Evolutionary conservation across 2,888 invertebrate genomes (phyloP).

Genomic region (Cryptus armator): DNA sequence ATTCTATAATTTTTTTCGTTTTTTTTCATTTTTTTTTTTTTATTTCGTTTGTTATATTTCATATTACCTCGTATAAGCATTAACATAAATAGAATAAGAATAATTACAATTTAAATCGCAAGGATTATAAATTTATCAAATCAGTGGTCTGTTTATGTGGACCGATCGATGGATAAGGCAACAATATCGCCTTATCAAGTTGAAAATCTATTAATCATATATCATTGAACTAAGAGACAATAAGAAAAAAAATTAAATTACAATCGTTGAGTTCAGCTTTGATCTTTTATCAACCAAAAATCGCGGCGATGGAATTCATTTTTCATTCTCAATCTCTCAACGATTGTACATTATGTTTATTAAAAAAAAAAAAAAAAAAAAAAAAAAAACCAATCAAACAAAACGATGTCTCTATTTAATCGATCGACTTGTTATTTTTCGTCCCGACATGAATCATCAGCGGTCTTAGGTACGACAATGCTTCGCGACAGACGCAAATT

Average conservation of each 20-base stretch:
- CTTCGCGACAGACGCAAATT: slow-evolving; percentile 24
- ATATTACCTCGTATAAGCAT: slow-evolving; percentile 64
- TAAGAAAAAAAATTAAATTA: slow-evolving; percentile 29
- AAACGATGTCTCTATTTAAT: slow-evolving; percentile 24
- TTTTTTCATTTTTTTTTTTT: slow-evolving; percentile 68
- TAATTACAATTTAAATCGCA: slow-evolving; percentile 50
- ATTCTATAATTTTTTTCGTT: slow-evolving; percentile 72
- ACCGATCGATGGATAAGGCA: slow-evolving; percentile 30
- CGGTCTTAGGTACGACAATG: slow-evolving; percentile 11
- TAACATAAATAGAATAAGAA: slow-evolving; percentile 55
- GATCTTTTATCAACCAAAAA: slow-evolving; percentile 11
- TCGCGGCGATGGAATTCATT: slow-evolving; percentile 11
- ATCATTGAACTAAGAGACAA: slow-evolving; percentile 34
- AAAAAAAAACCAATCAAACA: slow-evolving; percentile 29
- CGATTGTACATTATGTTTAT: slow-evolving; percentile 25
- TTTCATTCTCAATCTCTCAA: slow-evolving; percentile 3
- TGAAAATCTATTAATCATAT: slow-evolving; percentile 54
- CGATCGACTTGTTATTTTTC: slow-evolving; percentile 35
- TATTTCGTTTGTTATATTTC: slow-evolving; percentile 70
- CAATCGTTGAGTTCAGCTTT: slow-evolving; percentile 28
- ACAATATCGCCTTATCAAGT: slow-evolving; percentile 43
- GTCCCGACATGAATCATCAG: slow-evolving; percentile 23
- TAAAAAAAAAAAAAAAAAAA: slow-evolving; percentile 29
- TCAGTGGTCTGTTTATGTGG: slow-evolving; percentile 35
- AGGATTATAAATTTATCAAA: slow-evolving; percentile 50